Evolutionary conservation across 30 jellyfish, hydroid and myxozoan genomes (phyloP).

Genomic region (Nemopilema nomurai): DNA sequence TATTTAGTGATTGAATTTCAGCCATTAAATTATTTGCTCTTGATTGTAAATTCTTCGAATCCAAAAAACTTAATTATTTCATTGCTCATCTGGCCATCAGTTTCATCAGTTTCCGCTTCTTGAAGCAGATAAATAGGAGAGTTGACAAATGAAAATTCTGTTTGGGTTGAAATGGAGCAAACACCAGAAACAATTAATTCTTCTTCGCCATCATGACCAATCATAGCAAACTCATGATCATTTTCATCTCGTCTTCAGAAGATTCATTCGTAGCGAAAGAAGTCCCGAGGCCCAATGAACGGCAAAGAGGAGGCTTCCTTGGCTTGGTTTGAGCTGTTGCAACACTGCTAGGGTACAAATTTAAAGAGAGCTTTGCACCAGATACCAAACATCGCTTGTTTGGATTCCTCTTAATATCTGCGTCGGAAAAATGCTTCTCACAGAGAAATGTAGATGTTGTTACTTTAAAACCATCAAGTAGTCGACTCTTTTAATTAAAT

Average conservation of each 20-base stretch:
- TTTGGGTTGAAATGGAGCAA: slow-evolving; percentile 16
- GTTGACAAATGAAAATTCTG: slow-evolving; percentile 30
- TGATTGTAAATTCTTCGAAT: neutral
- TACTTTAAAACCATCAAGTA: slow-evolving; percentile 50
- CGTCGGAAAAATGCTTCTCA: slow-evolving; percentile 26
- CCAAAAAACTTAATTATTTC: slow-evolving; percentile 14
- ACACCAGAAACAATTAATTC: slow-evolving; percentile 10
- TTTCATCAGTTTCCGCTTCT: slow-evolving; percentile 14
- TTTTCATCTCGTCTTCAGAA: neutral
- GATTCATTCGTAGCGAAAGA: slow-evolving; percentile 9
- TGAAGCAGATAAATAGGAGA: slow-evolving; percentile 32
- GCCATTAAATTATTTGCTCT: slow-evolving; percentile 1
- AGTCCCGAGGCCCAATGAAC: neutral
- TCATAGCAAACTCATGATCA: neutral
- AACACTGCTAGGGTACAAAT: slow-evolving; percentile 9
- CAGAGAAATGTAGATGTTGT: slow-evolving; percentile 28
- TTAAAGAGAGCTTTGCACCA: slow-evolving; percentile 28
- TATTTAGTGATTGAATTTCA: slow-evolving; percentile 1
- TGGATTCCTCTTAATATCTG: slow-evolving; percentile 23
- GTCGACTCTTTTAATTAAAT: slow-evolving; percentile 36
- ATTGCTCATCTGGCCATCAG: neutral
- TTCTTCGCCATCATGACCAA: neutral
- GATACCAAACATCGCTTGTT: slow-evolving; percentile 3
- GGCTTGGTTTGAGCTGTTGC: slow-evolving; percentile 9
- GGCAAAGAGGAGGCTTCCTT: slow-evolving; percentile 26